Evolutionary conservation across 2,888 invertebrate genomes (phyloP), one percentile per base, ranked within the genome.

Genomic region (Synanthedon formicaeformis): DNA sequence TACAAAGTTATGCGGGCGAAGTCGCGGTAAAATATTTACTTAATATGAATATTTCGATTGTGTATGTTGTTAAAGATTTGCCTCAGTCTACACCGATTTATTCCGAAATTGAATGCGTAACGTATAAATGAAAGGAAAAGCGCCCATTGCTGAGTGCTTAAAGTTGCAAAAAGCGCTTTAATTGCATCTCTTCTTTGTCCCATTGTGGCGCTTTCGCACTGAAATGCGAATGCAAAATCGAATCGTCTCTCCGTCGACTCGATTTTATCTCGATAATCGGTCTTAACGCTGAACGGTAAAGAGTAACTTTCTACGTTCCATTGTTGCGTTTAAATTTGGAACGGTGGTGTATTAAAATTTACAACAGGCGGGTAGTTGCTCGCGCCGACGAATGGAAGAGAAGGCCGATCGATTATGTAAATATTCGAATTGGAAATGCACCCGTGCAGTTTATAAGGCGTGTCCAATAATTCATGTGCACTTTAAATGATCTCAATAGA

Each of bases 171-270:
- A 65, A 69, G 64, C 62, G 55, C 65, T 67, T 67, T 67, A 64
- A 67, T 65, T 67, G 69, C 66, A 60, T 59, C 62, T 58, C 60
- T 63, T 61, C 65, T 69, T 69, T 69, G 67, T 67, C 55, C 66
- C 63, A 64, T 67, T 67, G 67, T 66, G 60, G 59, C 60, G 60
- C 58, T 13, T 59, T 60, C 66, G 64, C 66, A 67, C 62, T 67
- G 65, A 66, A 66, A 67, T n/a, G 45, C 8, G 45, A 14, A n/a
- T 45, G 45, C 45, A 14, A 45, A 45, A 45, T 45, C n/a, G 6
- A 45, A 13, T 45, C 14, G n/a, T 4, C n/a, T 14, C 13, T 45
- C 4, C 14, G n/a, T n/a, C 45, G n/a, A 45, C 12, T 45, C 45
- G 45, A 45, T 45, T 45, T 14, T 45, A 34, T 34, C 34, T 45